These are phyloP conservation scores for Oryzias javanicus DNA, from an alignment of 2,113 vertebrate species.

Conservation along the genomic window DNA sequence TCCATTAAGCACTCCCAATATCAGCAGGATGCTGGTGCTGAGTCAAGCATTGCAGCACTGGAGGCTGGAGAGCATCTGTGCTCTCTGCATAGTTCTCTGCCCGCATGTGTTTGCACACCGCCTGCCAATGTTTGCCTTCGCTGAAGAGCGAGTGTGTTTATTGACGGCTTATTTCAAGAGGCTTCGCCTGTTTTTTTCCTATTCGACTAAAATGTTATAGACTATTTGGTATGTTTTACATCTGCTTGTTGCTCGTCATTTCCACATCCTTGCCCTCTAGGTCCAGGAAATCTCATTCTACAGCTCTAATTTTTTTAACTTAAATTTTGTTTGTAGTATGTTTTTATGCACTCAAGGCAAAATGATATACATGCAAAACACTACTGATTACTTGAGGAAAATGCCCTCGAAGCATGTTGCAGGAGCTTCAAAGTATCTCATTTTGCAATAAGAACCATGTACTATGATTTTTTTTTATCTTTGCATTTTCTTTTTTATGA, in stretches of 20 bases:
- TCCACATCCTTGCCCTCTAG: conserved; percentile 1
- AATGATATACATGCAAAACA: not conserved
- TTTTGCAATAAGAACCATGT: too few relatives aligned
- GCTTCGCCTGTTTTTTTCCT: conserved; percentile 30
- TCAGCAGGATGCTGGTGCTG: conserved; percentile 2
- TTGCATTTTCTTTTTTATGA: too few relatives aligned
- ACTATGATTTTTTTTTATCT: too few relatives aligned
- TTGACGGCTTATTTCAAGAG: conserved; percentile 42
- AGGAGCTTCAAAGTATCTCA: too few relatives aligned
- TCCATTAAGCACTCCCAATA: conserved; percentile 22
- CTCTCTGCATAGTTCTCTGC: not conserved
- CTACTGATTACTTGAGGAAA: not conserved
- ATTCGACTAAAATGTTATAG: conserved; percentile 39
- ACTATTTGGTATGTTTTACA: conserved; percentile 47
- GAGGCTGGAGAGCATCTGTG: not conserved
- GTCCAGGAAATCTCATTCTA: conserved; percentile 3
- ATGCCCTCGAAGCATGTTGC: too few relatives aligned
- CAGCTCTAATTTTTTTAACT: not conserved
- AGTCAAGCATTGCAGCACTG: conserved; percentile 1
- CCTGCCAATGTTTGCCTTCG: conserved; percentile 36
- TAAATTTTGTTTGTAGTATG: not conserved
- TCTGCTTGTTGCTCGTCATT: conserved; percentile 28
- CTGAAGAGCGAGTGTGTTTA: conserved; percentile 34
- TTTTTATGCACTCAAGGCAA: conserved; percentile 5
- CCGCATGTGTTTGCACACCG: conserved; percentile 35